Percentiles rank a stretch among this genome's conserved stretches.
Conservation (phyloP, 2,113 vertebrate species). For the Phrynosoma platyrhinos region DNA sequence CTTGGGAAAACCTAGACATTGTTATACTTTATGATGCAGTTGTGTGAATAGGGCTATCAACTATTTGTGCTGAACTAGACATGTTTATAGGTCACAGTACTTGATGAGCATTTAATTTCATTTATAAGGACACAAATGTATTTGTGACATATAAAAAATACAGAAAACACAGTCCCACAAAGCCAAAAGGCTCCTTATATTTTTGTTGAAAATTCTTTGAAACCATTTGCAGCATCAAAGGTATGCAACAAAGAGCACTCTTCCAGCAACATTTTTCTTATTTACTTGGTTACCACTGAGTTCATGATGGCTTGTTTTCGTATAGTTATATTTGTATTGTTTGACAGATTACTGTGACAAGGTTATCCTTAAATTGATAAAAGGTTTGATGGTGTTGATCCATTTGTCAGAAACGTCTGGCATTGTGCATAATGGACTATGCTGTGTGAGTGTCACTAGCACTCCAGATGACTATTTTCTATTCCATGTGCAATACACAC, state of each 20-base stretch:
- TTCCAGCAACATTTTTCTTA: conserved; percentile 60
- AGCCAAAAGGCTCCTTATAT: conserved; percentile 49
- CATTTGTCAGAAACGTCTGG: conserved; percentile 81
- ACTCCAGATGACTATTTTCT: conserved; percentile 51
- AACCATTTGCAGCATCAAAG: conserved; percentile 54
- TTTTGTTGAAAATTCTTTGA: conserved; percentile 51
- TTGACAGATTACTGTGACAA: conserved; percentile 81
- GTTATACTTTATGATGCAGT: too few species aligned
- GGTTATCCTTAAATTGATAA: conserved; percentile 81
- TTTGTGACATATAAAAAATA: not conserved
- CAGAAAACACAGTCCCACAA: not conserved
- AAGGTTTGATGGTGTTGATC: conserved; percentile 78
- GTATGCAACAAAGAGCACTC: conserved; percentile 55
- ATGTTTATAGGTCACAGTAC: not conserved
- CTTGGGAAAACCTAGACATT: not conserved
- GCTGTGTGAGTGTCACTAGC: conserved; percentile 54
- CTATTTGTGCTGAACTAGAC: not conserved
- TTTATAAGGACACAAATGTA: conserved; percentile 33
- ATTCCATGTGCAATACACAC: not conserved
- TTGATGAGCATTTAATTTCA: not conserved
- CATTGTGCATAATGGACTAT: conserved; percentile 66
- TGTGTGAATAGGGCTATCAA: too few species aligned
- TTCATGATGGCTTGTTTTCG: conserved; percentile 76
- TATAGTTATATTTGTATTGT: conserved; percentile 71
- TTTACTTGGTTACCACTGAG: conserved; percentile 69